Conservation (phyloP, 1,140 invertebrate species). For the Drosophila arawakana region DNA sequence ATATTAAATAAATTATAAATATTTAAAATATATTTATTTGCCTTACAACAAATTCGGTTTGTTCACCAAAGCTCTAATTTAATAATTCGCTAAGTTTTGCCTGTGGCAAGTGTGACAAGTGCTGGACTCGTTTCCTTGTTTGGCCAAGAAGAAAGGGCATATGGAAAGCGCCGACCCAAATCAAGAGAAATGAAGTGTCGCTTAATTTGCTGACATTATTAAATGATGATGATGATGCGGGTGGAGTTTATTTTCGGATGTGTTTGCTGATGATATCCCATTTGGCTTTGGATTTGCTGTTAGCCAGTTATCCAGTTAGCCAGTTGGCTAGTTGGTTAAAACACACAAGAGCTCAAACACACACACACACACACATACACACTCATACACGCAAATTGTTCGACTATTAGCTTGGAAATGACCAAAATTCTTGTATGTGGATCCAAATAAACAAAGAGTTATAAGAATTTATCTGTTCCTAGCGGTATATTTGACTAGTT, state of each 20-base stretch:
- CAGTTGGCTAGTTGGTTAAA: too few species aligned
- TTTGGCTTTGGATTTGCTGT: conserved; percentile 37
- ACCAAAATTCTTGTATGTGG: conserved; percentile 1
- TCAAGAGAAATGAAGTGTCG: conserved; percentile 84
- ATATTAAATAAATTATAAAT: too few species aligned
- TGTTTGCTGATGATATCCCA: conserved; percentile 21
- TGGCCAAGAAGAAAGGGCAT: conserved; percentile 10
- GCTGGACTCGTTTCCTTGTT: conserved; percentile 2
- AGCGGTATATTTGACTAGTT: too few species aligned
- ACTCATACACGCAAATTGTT: conserved; percentile 10
- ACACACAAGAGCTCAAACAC: too few species aligned
- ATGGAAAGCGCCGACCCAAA: conserved; percentile 60
- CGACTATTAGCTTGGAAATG: conserved; percentile 27
- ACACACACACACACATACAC: neutral
- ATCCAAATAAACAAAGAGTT: neutral
- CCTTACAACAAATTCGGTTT: too few species aligned
- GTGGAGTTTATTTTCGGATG: conserved; percentile 9
- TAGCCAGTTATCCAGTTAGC: conserved; percentile 21
- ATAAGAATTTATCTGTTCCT: neutral
- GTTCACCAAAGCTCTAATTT: too few species aligned
- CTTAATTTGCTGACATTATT: conserved; percentile 84
- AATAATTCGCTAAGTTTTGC: too few species aligned
- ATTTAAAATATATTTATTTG: too few species aligned
- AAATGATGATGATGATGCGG: conserved; percentile 53
- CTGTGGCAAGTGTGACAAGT: conserved; percentile 6